A percentile compares a stretch with the other conserved stretches of the same genome.
phyloP scores from a whole-genome alignment of 1,140 invertebrate genomes.

The Drosophila subpulchrella region DNA sequence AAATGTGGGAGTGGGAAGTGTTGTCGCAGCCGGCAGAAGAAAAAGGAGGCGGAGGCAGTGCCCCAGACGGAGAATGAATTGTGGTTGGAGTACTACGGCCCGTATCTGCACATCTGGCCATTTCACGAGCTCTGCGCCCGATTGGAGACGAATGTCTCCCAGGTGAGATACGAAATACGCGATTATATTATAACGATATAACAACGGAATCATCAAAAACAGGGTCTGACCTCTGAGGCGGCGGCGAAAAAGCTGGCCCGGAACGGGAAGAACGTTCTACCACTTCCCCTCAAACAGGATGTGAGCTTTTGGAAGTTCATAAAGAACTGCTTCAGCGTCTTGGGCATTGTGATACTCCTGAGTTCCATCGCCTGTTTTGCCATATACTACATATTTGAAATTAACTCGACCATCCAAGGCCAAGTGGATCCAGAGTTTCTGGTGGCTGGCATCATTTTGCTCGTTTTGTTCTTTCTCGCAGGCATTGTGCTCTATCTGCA shows the following conservation, averaged over 20 bases:
- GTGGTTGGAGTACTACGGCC: constrained; percentile 29
- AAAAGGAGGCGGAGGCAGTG: not conserved
- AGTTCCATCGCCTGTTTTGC: constrained; percentile 9
- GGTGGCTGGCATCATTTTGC: constrained; percentile 2
- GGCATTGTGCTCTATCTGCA: constrained; percentile 24
- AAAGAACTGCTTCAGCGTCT: constrained; percentile 20
- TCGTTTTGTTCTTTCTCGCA: constrained; percentile 15
- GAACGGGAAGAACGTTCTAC: constrained; percentile 43
- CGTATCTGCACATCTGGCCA: constrained; percentile 31
- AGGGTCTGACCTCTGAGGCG: constrained; percentile 30
- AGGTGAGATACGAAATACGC: constrained; percentile 16
- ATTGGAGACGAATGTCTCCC: constrained; percentile 9
- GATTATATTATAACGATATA: not conserved
- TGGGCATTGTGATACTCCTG: constrained; percentile 20
- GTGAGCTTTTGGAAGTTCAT: not conserved
- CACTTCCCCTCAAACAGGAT: not conserved
- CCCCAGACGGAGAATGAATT: constrained; percentile 24
- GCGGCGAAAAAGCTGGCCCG: constrained; percentile 15
- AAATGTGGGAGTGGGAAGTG: not conserved
- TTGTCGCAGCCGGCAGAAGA: not conserved
- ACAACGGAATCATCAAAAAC: not conserved
- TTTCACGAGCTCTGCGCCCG: constrained; percentile 16
- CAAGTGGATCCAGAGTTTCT: not conserved
- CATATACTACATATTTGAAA: not conserved
- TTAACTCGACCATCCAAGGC: rapidly evolving